Conservation (phyloP, 2,888 invertebrate species). For the Omphaloscelis lunosa region DNA sequence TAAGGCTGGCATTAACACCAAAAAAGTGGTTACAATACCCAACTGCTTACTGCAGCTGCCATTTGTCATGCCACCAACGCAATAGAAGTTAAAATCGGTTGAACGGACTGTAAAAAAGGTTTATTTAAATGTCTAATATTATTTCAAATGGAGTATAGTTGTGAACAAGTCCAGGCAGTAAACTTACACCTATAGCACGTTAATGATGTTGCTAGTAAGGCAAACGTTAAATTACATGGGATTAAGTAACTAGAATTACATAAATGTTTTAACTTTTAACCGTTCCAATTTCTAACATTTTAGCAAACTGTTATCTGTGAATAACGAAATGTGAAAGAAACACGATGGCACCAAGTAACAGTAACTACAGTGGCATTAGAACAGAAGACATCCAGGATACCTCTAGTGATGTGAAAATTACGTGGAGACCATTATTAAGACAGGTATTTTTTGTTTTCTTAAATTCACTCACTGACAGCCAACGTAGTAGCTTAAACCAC, state of each 20-base stretch:
- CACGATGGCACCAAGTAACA: slow-evolving; percentile 44
- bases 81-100: no score
- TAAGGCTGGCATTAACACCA: no score
- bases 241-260: no score
- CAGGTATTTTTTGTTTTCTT: slow-evolving; percentile 57
- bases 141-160: no score
- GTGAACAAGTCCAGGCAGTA: no score
- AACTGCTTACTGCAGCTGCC: no score
- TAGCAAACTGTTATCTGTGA: not conserved
- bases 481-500: not conserved
- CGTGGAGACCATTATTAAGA: slow-evolving; percentile 66
- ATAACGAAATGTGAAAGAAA: not conserved
- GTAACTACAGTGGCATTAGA: slow-evolving; percentile 51
- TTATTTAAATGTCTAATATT: no score
- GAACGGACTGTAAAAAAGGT: no score
- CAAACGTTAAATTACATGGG: no score
- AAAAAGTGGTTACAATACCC: no score
- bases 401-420: slow-evolving; percentile 23
- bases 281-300: not conserved
- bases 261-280: not conserved
- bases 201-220: not conserved
- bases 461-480: not conserved
- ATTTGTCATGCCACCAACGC: no score
- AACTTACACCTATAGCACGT: no score
- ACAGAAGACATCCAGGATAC: slow-evolving; percentile 42